Base-by-base conservation (phyloP, 2,113 vertebrate genomes). In the Mirounga angustirostris region DNA sequence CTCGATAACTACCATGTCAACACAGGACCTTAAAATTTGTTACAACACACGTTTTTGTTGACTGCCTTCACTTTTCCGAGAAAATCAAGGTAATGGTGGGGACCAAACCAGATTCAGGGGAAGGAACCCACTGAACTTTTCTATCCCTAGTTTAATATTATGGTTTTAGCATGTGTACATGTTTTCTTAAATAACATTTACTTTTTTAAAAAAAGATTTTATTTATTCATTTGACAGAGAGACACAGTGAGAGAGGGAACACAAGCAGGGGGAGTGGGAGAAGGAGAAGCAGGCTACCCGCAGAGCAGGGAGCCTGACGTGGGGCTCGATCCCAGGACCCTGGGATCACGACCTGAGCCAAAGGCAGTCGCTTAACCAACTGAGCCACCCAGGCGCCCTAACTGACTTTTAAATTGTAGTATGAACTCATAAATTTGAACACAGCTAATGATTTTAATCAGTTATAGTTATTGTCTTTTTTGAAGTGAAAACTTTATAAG, bases 401-500 rank as follows among this genome's bases (percentile, higher is more conserved):
- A 46, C 61, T 88, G 30, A 24, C 58, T 96, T 92, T 65, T 28
- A 95, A 95, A 63, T 14, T 93, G 58, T 26, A 67, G 46, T 78
- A 50, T 1, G 2, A 83, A 79, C 7, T 76, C 61, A 89, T 43
- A 81, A n/a, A 71, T 65, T 82, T 83, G 65, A 86, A 86, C 15
- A 10, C 26, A 82, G 22, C 4, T 83, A 21, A 92, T 92, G 56
- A 63, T 92, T 79, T 88, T 21, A 76, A 16, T 56, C 16, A 56
- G 40, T 81, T 59, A 74, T 63, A 73, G 5, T 81, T 26, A 61
- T 76, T n/a, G 50, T 59, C 58, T 22, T 87, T 95, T 88, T 88
- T 74, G 71, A 95, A 73, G 67, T 78, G 74, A 89, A 84, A 89
- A 81, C 50, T 30, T 94, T 91, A 28, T 36, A 83, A 80, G 73